Evolutionary conservation across 2,113 vertebrate genomes (phyloP), one percentile per base, ranked within the genome.

Genomic region (Pao palembangensis): DNA sequence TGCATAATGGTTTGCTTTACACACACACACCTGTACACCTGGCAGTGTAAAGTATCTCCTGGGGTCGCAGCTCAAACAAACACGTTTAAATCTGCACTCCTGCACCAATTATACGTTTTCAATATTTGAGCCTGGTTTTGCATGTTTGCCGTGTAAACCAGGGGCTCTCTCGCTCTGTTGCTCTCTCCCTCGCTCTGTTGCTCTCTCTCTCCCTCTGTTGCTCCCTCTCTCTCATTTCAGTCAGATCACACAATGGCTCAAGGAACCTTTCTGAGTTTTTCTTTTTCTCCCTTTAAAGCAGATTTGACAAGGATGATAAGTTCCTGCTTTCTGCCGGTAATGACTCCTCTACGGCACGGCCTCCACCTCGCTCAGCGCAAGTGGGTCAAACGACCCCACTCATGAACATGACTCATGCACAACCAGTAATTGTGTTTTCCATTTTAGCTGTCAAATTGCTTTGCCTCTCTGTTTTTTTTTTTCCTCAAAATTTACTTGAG

Each of bases 351-450:
- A 61, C 58, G 66, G 63, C 50, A 61, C 60, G 23, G 48, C 63
- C 67, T 58, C 53, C 42, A 6, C 61, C 61, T 55, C 61, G 19
- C 61, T 72, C 59, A 46, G 55, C 55, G 63, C 34, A 50, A 46
- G 62, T 56, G 13, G 71, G 31, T 34, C 58, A 70, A 67, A 61
- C 76, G 58, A 67, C 28, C 62, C 70, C 75, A 58, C 53, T 64
- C 18, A 52, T 80, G 74, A 67, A 61, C 77, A 76, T 78, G 73
- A 63, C 71, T 55, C 59, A 43, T 65, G 60, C 61, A 68, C 49
- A 63, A 57, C 8, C 65, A 43, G 70, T 81, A 71, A 79, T 77
- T 79, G 78, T 64, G 67, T 82, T 85, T 76, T 67, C 67, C 71
- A 71, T 71, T 63, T 59, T 61, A 58, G 64, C 67, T 43, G 62